Evolutionary conservation across 2,888 invertebrate genomes (phyloP), one percentile per base, ranked within the genome.

Genomic region (Fragum sueziense): DNA sequence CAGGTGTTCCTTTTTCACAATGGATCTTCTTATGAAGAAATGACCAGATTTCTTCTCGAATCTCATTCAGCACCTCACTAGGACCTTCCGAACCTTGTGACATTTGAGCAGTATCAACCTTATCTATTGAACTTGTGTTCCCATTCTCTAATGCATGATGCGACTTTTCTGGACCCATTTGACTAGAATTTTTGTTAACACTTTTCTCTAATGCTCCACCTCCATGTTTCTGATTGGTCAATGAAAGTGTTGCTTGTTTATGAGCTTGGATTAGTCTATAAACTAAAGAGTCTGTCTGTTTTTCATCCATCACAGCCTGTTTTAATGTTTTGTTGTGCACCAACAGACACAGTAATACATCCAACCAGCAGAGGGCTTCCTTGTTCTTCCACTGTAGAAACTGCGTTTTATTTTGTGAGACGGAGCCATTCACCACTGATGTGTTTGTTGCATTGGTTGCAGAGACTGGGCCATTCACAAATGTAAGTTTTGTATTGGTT

Each of bases 341-440:
- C 7, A 91, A 69, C 34, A 91, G 79, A 69, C 89, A 88, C 25
- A 92, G 81, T 3, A 91, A 84, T 0, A 92, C 91, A 82, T 92
- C 92, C 62, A 92, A 84, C 92, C 92, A 92, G 76, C 92, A 92
- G 51, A 92, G 82, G 6, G 91, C 91, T 70, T 92, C 92, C 54
- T 87, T 85, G 71, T 92, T 92, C 74, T 86, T 86, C 92, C 92
- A 92, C 76, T 92, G 92, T 34, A 89, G 83, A 80, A 86, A 90
- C 4, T 14, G 14, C 25, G n/a, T 22, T 7, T 22, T 57, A 25
- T 22, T 22, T 25, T 47, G 47, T 14, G 47, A 9, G n/a, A 47
- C 47, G n/a, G 7, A 47, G 17, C 47, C 47, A 47, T 47, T 47
- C 7, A 47, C 7, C 7, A 47, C 20, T 3, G 47, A 47, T 9